Percentiles rank a stretch among this genome's conserved stretches.
These are phyloP conservation scores for Parochlus steinenii DNA, from an alignment of 2,888 invertebrate genomes.

Conservation along the genomic window DNA sequence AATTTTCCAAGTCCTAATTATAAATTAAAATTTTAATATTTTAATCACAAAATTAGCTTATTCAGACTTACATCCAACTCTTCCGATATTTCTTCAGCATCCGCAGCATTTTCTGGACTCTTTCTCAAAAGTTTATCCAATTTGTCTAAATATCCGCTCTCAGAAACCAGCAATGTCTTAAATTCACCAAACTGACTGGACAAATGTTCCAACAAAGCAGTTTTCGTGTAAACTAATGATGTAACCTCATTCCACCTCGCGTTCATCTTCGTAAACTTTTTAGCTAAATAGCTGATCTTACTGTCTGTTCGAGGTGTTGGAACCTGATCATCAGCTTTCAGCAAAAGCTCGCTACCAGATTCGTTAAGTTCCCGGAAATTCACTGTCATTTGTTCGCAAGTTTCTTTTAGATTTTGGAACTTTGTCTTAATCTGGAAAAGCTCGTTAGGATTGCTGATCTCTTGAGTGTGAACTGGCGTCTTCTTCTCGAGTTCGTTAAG, in stretches of 20 bases:
- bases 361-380: constrained; percentile 54
- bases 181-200: constrained; percentile 64
- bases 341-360: constrained; percentile 44
- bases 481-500: constrained; percentile 42
- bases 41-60: constrained; percentile 11
- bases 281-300: constrained; percentile 41
- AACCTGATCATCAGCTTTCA: constrained; percentile 36
- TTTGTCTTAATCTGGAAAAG: constrained; percentile 53
- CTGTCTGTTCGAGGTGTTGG: constrained; percentile 15
- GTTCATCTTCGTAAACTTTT: constrained; percentile 49
- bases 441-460: constrained; percentile 47
- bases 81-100: constrained; percentile 85
- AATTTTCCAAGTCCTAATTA: constrained; percentile 63
- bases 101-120: constrained; percentile 53
- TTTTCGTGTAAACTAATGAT: constrained; percentile 48
- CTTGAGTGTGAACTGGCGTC: constrained; percentile 39
- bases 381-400: constrained; percentile 48
- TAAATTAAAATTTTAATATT: constrained; percentile 5
- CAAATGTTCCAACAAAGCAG: constrained; percentile 51
- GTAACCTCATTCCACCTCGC: constrained; percentile 55
- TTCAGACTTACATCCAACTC: constrained; percentile 56
- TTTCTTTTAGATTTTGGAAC: constrained; percentile 53
- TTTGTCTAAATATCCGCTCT: constrained; percentile 60
- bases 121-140: constrained; percentile 57
- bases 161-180: constrained; percentile 55